Percentiles rank a stretch among this genome's conserved stretches.
Evolutionary conservation across 1,140 invertebrate species (phyloP).

Genomic region (Aphelinus certus): DNA sequence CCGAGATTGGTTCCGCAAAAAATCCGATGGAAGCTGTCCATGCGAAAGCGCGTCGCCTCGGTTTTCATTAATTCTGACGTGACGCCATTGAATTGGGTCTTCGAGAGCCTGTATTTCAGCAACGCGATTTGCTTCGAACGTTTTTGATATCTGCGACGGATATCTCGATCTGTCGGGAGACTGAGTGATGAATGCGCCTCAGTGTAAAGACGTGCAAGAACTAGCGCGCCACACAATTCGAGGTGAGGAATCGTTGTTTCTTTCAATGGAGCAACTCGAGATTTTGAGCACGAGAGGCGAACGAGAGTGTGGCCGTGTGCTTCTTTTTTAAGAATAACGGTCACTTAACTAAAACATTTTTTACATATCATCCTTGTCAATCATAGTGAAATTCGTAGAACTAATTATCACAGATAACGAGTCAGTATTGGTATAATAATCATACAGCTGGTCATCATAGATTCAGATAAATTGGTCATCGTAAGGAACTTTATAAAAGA

Average conservation of each 20-base stretch:
- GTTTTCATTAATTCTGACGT: slow-evolving; percentile 43
- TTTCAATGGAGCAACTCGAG: slow-evolving; percentile 22
- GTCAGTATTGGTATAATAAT: too few relatives aligned
- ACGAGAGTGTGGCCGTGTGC: not conserved
- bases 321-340: too few relatives aligned
- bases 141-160: not conserved
- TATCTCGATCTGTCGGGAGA: not conserved
- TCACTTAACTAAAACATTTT: too few relatives aligned
- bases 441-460: too few relatives aligned
- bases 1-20: slow-evolving; percentile 13
- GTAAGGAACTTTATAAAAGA: too few relatives aligned
- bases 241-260: not conserved
- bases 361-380: too few relatives aligned
- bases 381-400: too few relatives aligned
- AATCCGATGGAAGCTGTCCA: slow-evolving; percentile 27
- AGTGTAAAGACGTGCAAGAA: not conserved
- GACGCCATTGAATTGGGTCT: slow-evolving; percentile 39
- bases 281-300: slow-evolving; percentile 20
- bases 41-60: slow-evolving; percentile 45
- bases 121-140: slow-evolving; percentile 30
- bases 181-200: not conserved
- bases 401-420: too few relatives aligned
- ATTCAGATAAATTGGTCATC: too few relatives aligned
- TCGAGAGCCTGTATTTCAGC: slow-evolving; percentile 19
- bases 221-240: not conserved